These are phyloP conservation scores for Paracanthobrama guichenoti DNA, from an alignment of 2,113 vertebrate genomes.

Conservation along the genomic window DNA sequence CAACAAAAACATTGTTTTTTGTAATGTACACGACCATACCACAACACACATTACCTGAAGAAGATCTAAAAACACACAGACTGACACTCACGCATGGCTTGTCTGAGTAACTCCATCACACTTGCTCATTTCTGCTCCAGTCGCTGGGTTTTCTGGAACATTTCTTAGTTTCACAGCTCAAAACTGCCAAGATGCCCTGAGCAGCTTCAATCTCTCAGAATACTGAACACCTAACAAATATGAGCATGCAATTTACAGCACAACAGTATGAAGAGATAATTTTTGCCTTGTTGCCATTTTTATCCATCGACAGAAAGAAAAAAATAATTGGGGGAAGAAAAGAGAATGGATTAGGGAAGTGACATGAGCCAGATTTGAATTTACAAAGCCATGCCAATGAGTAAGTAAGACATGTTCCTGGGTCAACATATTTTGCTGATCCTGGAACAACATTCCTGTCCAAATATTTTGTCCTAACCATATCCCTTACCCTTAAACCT, in stretches of 20 bases:
- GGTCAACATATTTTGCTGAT: too few relatives aligned
- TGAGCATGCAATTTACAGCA: neutral
- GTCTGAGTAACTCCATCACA: neutral
- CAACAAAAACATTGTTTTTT: neutral
- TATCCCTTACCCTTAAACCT: too few relatives aligned
- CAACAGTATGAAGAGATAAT: neutral
- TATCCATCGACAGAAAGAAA: neutral
- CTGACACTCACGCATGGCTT: neutral
- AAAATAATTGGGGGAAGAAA: neutral
- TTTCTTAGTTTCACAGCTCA: slow-evolving; percentile 8
- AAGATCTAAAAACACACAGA: slow-evolving; percentile 15
- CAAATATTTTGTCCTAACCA: too few relatives aligned
- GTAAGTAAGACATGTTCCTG: too few relatives aligned
- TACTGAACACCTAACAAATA: slow-evolving; percentile 14
- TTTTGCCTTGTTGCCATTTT: neutral
- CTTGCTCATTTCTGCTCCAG: neutral
- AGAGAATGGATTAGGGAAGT: neutral
- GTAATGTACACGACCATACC: neutral
- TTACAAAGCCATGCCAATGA: neutral
- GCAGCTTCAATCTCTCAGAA: neutral
- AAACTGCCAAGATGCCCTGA: neutral
- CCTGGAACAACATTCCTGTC: too few relatives aligned
- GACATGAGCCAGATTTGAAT: neutral
- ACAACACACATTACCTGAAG: too few relatives aligned
- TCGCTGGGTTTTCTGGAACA: neutral